Base-by-base conservation (phyloP, 2,888 invertebrate species). In the Diarsia rubi region DNA sequence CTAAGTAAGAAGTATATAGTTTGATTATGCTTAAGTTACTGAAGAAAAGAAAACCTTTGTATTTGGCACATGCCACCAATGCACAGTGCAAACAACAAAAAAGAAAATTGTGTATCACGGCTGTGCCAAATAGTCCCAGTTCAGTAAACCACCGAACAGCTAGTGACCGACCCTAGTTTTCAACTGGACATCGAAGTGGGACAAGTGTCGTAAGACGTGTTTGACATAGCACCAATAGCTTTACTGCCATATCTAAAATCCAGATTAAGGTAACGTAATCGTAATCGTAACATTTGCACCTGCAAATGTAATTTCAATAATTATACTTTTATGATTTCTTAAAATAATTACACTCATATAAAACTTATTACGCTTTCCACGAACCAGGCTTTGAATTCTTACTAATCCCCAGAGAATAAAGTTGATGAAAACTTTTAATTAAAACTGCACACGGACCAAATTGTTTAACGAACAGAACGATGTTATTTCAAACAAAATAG, bases 361-460 rank as follows among this genome's bases (percentile, higher is more conserved):
- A 47, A 54, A 62, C 54, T 44, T 37, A 64, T 11, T 19, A 2
- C 54, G 14, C 24, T 63, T 16, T 21, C 24, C 11, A 45, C 24
- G 44, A 65, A 60, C 31, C 4, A n/a, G 47, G 14, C 65, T 69
- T 12, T 12, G 16, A 63, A 69, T 81, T 71, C 52, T 12, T 24
- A 62, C 27, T 37, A 66, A 69, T 69, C 5, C 59, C 24, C 3
- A 4, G 4, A 27, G 27, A n/a, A 45, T 44, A 52, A 70, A 63
- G 45, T 68, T 70, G 54, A 78, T 68, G 70, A 47, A 83, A 62
- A 74, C 31, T 65, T 74, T 83, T 79, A 83, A 83, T 81, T 83
- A 75, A 81, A 68, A 62, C 31, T 65, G 70, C 74, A 78, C 69
- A 24, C 11, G n/a, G 4, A 45, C 24, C 11, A 24, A 49, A 62